Evolutionary conservation across 2,797 vertebrate species (phyloP), one percentile per base, ranked within the genome.

Genomic region (Siniperca obscura): DNA sequence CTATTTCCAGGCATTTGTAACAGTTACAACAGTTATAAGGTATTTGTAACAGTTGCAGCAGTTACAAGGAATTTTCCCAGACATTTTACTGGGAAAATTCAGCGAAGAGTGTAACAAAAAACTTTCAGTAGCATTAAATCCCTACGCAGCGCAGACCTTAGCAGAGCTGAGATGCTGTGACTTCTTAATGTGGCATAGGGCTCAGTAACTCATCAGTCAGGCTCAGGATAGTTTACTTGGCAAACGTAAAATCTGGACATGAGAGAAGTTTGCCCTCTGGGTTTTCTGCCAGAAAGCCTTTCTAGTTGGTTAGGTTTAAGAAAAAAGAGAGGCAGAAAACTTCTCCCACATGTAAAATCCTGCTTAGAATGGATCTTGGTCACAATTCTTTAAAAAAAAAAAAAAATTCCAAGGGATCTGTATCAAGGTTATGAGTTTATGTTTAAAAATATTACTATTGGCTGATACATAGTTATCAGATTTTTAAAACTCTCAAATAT

Each of bases 151-250:
- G 25, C 62, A 75, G 27, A 72, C 55, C 56, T 46, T 7, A 65
- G 50, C 27, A 65, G 36, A 65, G 48, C 48, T 48, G 52, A 67
- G 53, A 66, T 67, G 61, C 38, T 44, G 61, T 44, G n/a, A 13
- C 52, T 78, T 52, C 9, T 21, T 61, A 30, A 44, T 10, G 17
- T 25, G 40, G 25, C 38, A 16, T 25, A 10, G 59, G 22, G 30
- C 22, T 52, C 25, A 59, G 38, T 44, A 55, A 55, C 68, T 25
- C 53, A 13, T 55, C 53, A 70, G n/a, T 70, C 53, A 44, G 69
- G 36, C 38, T 74, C 50, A 59, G 60, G 36, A 42, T 64, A 22
- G 53, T 36, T 68, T 59, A 48, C 42, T 57, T 19, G 19, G 53
- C 53, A 59, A 57, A n/a, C 38, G 40, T 42, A 36, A 36, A 36